Evolutionary conservation across 2,797 vertebrate species (phyloP), one percentile per base, ranked within the genome.

Genomic region (Limnodromus scolopaceus): DNA sequence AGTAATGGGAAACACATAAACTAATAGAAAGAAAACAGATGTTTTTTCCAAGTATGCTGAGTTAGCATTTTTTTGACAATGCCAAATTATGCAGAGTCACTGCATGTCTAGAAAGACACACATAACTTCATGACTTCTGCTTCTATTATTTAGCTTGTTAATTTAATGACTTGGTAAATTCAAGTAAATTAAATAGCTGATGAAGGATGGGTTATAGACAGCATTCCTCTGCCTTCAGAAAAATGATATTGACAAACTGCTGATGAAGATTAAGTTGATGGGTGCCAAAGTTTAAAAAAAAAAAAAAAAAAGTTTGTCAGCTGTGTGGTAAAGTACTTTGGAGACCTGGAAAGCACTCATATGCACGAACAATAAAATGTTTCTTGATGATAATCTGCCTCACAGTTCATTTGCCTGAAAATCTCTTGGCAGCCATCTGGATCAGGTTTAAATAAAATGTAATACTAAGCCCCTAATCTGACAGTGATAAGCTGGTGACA

Each of bases 381-480:
- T 96, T 74, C 94, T 94, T 95, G 88, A 92, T 93, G 82, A 97
- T 96, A 89, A 87, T 82, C 58, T 94, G 81, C 89, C 83, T 76
- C 85, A 94, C 53, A 96, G 93, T 95, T 96, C 83, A 96, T 96
- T 96, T 89, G 82, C 84, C 45, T 85, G 72, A 96, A 96, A 96
- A 96, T 79, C 92, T 96, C 95, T 72, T 96, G 96, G 96, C 92
- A 95, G 74, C 93, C 93, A 93, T 96, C 95, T 97, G 95, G 84
- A 94, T 95, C 71, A 94, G 75, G 92, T 94, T 85, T 90, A 95
- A 86, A 89, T 91, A 87, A 97, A 97, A 92, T 85, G 85, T 89
- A 94, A 97, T 92, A 93, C n/a, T 89, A 89, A 96, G 20, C 48
- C 72, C 84, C 84, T 97, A 95, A 97, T 95, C 87, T 97, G 92